phyloP scores from a whole-genome alignment of 2,797 vertebrate species.

The Gallinago stenura region DNA sequence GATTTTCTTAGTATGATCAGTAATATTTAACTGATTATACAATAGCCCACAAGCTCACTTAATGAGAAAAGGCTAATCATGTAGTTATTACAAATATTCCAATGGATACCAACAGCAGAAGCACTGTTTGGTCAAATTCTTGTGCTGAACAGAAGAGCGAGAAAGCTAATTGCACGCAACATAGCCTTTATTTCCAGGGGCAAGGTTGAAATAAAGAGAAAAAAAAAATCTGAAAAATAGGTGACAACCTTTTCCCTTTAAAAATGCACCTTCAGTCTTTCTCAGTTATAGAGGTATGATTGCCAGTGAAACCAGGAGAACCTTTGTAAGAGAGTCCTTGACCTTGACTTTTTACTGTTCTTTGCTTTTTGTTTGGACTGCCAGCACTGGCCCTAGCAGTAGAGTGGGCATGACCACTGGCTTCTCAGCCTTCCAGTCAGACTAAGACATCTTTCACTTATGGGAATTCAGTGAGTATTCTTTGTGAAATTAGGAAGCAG shows the following conservation, averaged over 20 bases:
- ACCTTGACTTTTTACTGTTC: not conserved
- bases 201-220: not conserved
- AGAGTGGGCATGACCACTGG: not conserved
- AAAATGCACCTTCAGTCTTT: not conserved
- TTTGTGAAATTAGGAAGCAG: not conserved
- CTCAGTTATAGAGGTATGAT: not conserved
- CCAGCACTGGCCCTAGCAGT: not conserved
- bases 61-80: not conserved
- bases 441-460: not conserved
- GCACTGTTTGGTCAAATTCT: not conserved
- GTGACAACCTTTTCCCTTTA: not conserved
- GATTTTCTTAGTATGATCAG: not conserved
- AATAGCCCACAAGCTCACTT: not conserved
- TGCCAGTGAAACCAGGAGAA: not conserved
- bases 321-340: not conserved
- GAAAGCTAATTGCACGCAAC: not conserved
- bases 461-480: not conserved
- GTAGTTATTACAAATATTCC: not conserved
- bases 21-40: not conserved
- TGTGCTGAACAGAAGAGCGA: not conserved
- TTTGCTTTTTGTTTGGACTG: not conserved
- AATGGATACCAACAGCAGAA: not conserved
- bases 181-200: not conserved
- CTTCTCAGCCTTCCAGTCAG: not conserved
- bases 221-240: not conserved